Evolutionary conservation across 2,888 invertebrate genomes (phyloP), one percentile per base, ranked within the genome.

Genomic region (Xylophagus ater): DNA sequence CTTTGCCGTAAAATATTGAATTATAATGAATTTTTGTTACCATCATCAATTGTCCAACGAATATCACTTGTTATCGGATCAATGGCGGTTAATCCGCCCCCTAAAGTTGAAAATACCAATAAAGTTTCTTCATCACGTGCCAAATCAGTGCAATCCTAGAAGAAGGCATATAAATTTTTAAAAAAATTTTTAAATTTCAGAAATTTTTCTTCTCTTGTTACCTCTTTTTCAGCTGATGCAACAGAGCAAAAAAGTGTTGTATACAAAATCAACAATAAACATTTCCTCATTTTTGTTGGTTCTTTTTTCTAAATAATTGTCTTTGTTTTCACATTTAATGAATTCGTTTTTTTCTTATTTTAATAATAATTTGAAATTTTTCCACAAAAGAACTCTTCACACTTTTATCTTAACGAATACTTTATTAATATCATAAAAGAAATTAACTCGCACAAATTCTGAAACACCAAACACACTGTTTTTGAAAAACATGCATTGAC

Each of bases 11-110:
- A n/a, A n/a, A n/a, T n/a, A n/a, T n/a, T n/a, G n/a, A n/a, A n/a
- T n/a, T n/a, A n/a, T n/a, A n/a, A n/a, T n/a, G n/a, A n/a, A n/a
- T n/a, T n/a, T n/a, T n/a, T n/a, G n/a, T 68, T 72, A 84, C 85
- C 88, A 69, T 96, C 90, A 66, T 85, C 81, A 45, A 93, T 74
- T 55, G 79, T 81, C 97, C 97, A 97, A 53, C 81, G 76, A 51
- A 87, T 74, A 54, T 79, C 74, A 42, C 96, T 96, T 38, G 86
- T 79, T 49, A 76, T 68, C 50, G 84, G 82, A 56, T 89, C 85
- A 33, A 97, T 74, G n/a, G 90, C 94, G 49, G 85, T 78, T 57
- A 97, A 77, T 47, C 82, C 81, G 49, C 97, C 97, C 58, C 92
- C 90, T 51, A 97, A 72, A 32, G 96, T 96, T 30, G 93, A 89